Percentiles rank a stretch among this genome's conserved stretches.
Conservation (phyloP, 1,140 invertebrate genomes). For the Temnothorax nylanderi region DNA sequence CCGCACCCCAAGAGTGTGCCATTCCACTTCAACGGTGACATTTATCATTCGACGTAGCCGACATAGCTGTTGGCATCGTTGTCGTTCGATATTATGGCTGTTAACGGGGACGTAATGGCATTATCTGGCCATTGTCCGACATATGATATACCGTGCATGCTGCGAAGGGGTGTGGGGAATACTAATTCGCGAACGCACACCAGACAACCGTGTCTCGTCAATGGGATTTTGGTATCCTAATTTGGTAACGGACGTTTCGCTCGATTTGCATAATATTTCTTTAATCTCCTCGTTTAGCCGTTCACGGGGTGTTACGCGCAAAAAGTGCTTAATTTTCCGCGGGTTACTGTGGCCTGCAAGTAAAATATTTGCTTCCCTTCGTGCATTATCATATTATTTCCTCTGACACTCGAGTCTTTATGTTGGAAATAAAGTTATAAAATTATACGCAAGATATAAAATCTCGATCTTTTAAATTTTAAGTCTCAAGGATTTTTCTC, state of each 20-base stretch:
- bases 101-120: slow-evolving; percentile 79
- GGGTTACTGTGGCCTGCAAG: background rate
- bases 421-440: background rate
- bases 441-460: background rate
- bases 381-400: background rate
- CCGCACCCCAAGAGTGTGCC: slow-evolving; percentile 60
- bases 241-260: slow-evolving; percentile 14
- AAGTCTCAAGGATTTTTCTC: background rate
- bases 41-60: slow-evolving; percentile 78
- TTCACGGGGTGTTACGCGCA: background rate
- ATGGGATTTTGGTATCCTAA: slow-evolving; percentile 53
- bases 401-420: background rate
- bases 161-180: slow-evolving; percentile 48
- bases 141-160: slow-evolving; percentile 46
- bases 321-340: slow-evolving; percentile 2
- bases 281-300: background rate
- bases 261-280: slow-evolving; percentile 27
- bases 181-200: slow-evolving; percentile 76
- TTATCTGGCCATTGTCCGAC: slow-evolving; percentile 77
- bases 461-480: background rate
- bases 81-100: slow-evolving; percentile 77
- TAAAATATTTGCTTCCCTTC: background rate
- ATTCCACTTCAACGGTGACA: slow-evolving; percentile 76
- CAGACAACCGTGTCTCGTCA: slow-evolving; percentile 32
- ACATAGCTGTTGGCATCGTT: slow-evolving; percentile 70